Percentiles rank a stretch among this genome's conserved stretches.
Conservation (phyloP, 2,797 vertebrate genomes). For the Brachyrhaphis roseni region DNA sequence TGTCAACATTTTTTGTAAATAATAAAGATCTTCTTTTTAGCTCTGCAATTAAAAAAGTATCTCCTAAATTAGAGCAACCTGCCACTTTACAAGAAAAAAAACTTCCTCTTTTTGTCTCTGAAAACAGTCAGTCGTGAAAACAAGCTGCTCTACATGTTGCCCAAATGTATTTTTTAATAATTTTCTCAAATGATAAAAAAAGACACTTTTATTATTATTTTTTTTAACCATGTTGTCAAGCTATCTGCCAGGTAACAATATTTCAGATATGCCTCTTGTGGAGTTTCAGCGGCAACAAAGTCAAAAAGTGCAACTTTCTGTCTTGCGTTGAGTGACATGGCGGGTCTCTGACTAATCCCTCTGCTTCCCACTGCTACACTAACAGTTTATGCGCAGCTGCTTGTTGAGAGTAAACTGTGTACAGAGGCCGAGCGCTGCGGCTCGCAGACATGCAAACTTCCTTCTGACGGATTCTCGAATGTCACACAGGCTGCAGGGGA, state of each 20-base stretch:
- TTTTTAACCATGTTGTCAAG: neutral
- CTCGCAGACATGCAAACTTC: neutral
- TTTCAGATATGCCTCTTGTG: no score
- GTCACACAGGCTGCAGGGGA: neutral
- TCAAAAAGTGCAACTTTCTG: neutral
- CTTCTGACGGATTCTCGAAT: neutral
- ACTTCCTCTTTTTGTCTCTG: neutral
- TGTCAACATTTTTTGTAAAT: no score
- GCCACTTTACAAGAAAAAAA: neutral
- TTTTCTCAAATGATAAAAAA: neutral
- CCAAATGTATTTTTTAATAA: neutral
- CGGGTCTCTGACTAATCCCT: neutral
- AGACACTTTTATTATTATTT: neutral
- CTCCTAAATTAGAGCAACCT: neutral
- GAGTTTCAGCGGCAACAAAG: neutral
- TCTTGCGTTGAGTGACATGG: neutral
- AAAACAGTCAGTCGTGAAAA: neutral
- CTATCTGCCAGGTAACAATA: neutral
- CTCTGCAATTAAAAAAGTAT: neutral
- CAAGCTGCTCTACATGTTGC: neutral
- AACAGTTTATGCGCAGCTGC: slow-evolving; percentile 58
- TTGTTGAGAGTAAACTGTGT: slow-evolving; percentile 53
- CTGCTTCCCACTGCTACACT: neutral
- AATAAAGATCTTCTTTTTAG: neutral
- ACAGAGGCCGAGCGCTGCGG: slow-evolving; percentile 2